Percentiles rank a stretch among this genome's conserved stretches.
Conservation (phyloP, 2,888 invertebrate genomes). For the Acanthococcus lagerstroemiae region DNA sequence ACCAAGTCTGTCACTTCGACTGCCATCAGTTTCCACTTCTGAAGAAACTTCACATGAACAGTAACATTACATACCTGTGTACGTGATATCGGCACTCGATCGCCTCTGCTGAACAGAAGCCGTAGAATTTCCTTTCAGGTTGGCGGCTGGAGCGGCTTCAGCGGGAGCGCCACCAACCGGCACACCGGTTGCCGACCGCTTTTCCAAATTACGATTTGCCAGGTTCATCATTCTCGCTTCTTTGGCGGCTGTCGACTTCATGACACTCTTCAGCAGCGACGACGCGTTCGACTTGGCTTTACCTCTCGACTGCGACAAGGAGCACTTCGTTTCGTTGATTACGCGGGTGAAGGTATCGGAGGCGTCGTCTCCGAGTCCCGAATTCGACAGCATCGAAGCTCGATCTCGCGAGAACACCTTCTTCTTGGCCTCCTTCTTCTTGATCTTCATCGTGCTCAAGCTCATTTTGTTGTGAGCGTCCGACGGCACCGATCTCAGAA, state of each 20-base stretch:
- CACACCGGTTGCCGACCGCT: not conserved
- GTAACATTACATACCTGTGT: constrained; percentile 4
- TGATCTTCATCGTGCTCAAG: constrained; percentile 40
- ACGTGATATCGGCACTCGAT: constrained; percentile 14
- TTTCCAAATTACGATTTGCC: constrained; percentile 18
- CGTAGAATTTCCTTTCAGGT: no score
- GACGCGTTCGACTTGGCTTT: constrained; percentile 31
- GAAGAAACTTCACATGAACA: no score
- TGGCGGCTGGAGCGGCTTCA: not conserved
- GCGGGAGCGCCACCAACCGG: not conserved
- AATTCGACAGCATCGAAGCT: constrained; percentile 43
- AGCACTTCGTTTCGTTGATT: constrained; percentile 20
- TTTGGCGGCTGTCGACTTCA: constrained; percentile 40
- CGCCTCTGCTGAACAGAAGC: constrained; percentile 11
- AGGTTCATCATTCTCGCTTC: constrained; percentile 37
- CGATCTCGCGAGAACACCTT: constrained; percentile 42
- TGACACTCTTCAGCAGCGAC: constrained; percentile 36
- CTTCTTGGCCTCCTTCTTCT: constrained; percentile 51
- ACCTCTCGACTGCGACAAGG: constrained; percentile 28
- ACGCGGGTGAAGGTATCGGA: constrained; percentile 31
- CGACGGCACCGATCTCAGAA: constrained; percentile 37
- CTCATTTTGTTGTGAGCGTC: constrained; percentile 36
- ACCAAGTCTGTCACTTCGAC: no score
- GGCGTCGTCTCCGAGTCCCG: constrained; percentile 8
- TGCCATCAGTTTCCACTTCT: no score